Conservation (phyloP, 2,888 invertebrate species). For the Blera fallax region DNA sequence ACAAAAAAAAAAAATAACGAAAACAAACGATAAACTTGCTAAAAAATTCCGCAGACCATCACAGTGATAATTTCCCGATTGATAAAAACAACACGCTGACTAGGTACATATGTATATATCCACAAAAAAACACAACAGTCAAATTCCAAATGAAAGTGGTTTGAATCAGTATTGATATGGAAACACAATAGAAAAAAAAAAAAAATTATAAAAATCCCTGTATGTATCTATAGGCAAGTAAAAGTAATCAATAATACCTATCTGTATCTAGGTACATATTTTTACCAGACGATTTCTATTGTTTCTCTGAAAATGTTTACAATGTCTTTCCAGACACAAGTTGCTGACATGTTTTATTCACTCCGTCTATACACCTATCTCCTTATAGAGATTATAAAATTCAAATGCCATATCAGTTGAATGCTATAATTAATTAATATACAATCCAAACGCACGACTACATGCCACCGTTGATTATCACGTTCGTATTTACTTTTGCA, state of each 20-base stretch:
- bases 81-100: constrained; percentile 14
- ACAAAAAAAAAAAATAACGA: neutral
- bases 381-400: neutral
- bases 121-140: neutral
- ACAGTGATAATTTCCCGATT: constrained; percentile 16
- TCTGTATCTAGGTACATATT: neutral
- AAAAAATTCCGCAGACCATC: neutral
- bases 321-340: neutral
- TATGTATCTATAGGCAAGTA: neutral
- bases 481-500: neutral
- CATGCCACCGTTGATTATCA: neutral
- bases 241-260: neutral
- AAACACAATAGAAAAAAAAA: neutral
- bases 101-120: too few species aligned
- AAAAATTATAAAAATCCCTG: neutral
- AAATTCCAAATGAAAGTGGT: neutral
- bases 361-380: neutral
- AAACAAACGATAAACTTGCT: constrained; percentile 7
- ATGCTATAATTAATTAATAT: neutral
- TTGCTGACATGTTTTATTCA: neutral
- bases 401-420: neutral
- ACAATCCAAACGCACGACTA: neutral
- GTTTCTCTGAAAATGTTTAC: neutral
- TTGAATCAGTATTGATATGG: neutral
- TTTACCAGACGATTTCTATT: neutral